Conservation (phyloP, 1,140 invertebrate genomes). For the Heterodera schachtii region DNA sequence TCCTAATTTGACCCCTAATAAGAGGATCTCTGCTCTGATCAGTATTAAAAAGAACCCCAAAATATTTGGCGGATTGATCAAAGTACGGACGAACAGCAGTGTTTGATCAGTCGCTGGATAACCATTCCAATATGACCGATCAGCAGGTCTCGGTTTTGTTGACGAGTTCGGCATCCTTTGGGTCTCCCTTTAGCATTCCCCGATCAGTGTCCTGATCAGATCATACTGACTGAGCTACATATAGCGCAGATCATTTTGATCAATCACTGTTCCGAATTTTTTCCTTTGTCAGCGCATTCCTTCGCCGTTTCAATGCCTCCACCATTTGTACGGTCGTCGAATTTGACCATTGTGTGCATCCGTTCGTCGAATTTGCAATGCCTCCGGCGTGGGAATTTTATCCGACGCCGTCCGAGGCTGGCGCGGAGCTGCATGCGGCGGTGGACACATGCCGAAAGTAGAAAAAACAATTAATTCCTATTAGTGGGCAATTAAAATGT, state of each 20-base stretch:
- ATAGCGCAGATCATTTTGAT: too few relatives aligned
- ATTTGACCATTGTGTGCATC: constrained; percentile 35
- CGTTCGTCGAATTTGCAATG: constrained; percentile 40
- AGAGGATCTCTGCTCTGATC: too few relatives aligned
- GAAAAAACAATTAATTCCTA: constrained; percentile 10
- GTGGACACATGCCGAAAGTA: constrained; percentile 38
- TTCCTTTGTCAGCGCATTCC: constrained; percentile 23
- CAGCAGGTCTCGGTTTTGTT: neutral
- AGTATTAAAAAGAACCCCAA: neutral
- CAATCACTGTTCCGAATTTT: too few relatives aligned
- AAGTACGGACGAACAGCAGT: neutral
- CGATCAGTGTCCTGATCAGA: too few relatives aligned
- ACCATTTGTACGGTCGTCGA: constrained; percentile 48
- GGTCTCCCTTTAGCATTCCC: too few relatives aligned
- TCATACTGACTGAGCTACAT: too few relatives aligned
- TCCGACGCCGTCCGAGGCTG: neutral
- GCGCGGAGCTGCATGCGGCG: constrained; percentile 13
- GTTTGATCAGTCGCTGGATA: too few relatives aligned
- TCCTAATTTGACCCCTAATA: constrained; percentile 14
- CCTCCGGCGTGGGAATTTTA: constrained; percentile 32
- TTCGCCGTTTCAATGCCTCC: constrained; percentile 47
- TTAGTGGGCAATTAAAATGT: neutral
- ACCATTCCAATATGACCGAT: neutral
- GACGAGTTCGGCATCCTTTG: too few relatives aligned
- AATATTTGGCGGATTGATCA: neutral